Evolutionary conservation across 37 sponge, comb jelly and placozoan species (phyloP), one percentile per base, ranked within the genome.

Genomic region (Corticium candelabrum): DNA sequence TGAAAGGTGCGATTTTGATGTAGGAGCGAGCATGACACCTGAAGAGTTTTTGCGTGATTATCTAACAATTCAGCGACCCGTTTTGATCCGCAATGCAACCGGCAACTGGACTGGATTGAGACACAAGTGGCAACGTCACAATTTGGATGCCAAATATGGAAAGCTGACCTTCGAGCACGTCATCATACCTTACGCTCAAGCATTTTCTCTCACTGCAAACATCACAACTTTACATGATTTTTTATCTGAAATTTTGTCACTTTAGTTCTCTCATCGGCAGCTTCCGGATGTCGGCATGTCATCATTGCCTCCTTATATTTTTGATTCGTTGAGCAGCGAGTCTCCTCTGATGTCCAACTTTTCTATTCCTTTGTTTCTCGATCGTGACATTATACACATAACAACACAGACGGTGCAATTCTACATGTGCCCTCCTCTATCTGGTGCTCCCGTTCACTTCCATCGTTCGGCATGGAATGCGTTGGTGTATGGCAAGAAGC

Each of bases 1-100:
- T 11, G 91, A 94, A 2, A 67, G 77, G 31, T 94, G 95, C 78
- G 91, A 88, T 75, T 77, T 94, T 85, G 95, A 94, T 74, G 88
- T 85, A 0, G 74, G 88, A 15, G 72, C 41, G 2, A 50, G 29
- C 73, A 37, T 80, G n/a, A 37, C 77, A n/a, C 50, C 67, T 0
- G 81, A 86, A 31, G 37, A 41, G 0, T 87, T 94, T 38, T 33
- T 94, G n/a, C 85, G 76, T 40, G 84, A 94, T 41, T 94, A 94
- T 41, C 68, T 94, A 0, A 34, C 86, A 3, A 43, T 94, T 15
- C 89, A 86, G 41, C 27, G 82, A 27, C 95, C 95, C 31, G 95
- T 94, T 29, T 33, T 94, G 40, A 57, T 94, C 0, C 80, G 95
- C 36, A 85, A 88, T 75, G 91, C 78, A 1, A 37, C 78, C 2